Conservation (phyloP, 2,888 invertebrate genomes). For the Stenchaetothrips biformis region DNA sequence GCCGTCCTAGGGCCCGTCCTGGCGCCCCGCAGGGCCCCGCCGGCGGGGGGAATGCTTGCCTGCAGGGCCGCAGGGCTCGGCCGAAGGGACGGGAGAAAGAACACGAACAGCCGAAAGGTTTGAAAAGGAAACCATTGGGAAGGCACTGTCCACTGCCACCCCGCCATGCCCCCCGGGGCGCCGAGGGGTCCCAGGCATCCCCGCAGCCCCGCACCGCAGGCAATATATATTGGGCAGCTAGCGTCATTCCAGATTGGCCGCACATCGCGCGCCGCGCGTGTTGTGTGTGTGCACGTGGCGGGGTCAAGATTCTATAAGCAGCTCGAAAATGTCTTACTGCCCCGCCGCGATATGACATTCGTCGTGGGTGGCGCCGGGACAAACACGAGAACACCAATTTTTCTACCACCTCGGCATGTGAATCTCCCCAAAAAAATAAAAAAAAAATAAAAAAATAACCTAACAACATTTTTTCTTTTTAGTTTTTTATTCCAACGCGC, state of each 20-base stretch:
- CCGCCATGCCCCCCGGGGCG: neutral
- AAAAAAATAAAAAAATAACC: too few relatives aligned
- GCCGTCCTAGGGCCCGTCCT: too few relatives aligned
- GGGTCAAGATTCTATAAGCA: neutral
- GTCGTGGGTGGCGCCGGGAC: neutral
- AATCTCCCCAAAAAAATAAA: too few relatives aligned
- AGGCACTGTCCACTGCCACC: neutral
- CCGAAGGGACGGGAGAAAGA: neutral
- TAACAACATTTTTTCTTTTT: too few relatives aligned
- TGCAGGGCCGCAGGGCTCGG: too few relatives aligned
- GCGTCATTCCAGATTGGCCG: slow-evolving; percentile 3
- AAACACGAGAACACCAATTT: neutral
- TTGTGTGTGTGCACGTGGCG: too few relatives aligned
- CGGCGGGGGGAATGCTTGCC: neutral
- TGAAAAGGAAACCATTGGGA: neutral
- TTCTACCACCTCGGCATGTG: too few relatives aligned
- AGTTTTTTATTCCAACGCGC: too few relatives aligned
- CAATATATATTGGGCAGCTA: neutral
- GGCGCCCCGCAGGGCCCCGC: neutral
- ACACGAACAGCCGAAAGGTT: neutral
- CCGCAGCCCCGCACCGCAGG: neutral
- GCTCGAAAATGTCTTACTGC: neutral
- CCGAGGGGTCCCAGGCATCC: neutral
- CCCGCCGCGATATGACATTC: neutral
- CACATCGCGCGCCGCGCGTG: too few relatives aligned